phyloP scores from a whole-genome alignment of 2,113 vertebrate genomes.

The Clarias gariepinus region DNA sequence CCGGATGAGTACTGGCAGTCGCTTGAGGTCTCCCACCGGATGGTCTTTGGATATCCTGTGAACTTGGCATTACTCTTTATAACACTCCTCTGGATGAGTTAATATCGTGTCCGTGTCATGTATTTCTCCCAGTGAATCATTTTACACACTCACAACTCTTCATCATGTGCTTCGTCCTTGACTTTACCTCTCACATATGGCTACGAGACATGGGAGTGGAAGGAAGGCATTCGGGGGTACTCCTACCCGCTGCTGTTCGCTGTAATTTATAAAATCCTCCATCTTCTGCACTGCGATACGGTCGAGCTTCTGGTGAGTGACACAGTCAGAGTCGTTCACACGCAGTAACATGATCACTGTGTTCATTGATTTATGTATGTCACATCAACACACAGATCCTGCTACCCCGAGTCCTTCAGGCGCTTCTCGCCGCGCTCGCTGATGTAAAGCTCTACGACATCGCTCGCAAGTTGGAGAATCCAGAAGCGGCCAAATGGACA shows the following conservation, averaged over 20 bases:
- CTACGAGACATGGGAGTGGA: constrained; percentile 95
- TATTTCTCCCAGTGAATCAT: neutral
- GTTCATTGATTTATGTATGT: neutral
- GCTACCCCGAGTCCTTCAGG: constrained; percentile 84
- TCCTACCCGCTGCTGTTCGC: constrained; percentile 89
- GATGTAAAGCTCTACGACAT: constrained; percentile 86
- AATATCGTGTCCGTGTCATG: neutral
- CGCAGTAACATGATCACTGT: neutral
- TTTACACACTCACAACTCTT: neutral
- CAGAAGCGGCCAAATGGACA: constrained; percentile 80
- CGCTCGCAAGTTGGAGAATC: constrained; percentile 73
- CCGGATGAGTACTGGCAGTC: constrained; percentile 98
- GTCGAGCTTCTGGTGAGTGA: constrained; percentile 81
- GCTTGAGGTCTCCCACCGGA: constrained; percentile 90
- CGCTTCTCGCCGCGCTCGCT: constrained; percentile 82
- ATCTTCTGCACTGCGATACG: constrained; percentile 77
- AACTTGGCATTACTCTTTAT: neutral
- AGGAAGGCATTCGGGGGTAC: constrained; percentile 81
- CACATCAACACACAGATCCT: constrained; percentile 77
- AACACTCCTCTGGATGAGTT: neutral
- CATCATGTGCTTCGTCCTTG: constrained; percentile 65
- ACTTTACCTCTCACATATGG: constrained; percentile 79
- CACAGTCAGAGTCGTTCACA: neutral
- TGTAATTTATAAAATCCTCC: constrained; percentile 81
- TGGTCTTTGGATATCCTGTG: constrained; percentile 95